Percentiles rank a stretch among this genome's conserved stretches.
Evolutionary conservation across 2,797 vertebrate species (phyloP).

Genomic region (Eutrigla gurnardus): DNA sequence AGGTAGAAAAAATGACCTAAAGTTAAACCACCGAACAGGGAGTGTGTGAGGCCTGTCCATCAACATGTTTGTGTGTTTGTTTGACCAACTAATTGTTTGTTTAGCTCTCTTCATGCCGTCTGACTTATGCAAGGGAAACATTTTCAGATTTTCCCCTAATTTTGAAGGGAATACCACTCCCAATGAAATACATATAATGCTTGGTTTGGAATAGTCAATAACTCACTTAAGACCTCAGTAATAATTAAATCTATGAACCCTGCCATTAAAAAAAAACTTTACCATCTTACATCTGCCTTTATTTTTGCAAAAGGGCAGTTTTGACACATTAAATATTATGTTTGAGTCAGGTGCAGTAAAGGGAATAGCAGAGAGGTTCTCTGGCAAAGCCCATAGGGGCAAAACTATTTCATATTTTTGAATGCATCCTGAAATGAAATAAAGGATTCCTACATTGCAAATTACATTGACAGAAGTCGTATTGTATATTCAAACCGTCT

Average conservation of each 20-base stretch:
- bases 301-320: not conserved
- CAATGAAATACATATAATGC: slow-evolving; percentile 9
- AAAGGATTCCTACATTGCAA: not conserved
- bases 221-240: not conserved
- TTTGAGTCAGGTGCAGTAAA: not conserved
- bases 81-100: slow-evolving; percentile 64
- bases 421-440: not conserved
- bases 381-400: not conserved
- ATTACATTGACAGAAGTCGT: not conserved
- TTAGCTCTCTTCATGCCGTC: slow-evolving; percentile 50
- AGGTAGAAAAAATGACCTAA: slow-evolving; percentile 66
- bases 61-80: slow-evolving; percentile 66
- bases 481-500: not conserved
- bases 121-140: slow-evolving; percentile 40
- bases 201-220: slow-evolving; percentile 7
- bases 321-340: not conserved
- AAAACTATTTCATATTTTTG: not conserved
- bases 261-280: not conserved
- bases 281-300: not conserved
- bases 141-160: slow-evolving; percentile 31
- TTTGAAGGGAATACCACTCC: slow-evolving; percentile 5
- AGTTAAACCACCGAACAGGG: slow-evolving; percentile 52
- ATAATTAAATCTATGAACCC: not conserved
- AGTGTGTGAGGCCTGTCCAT: slow-evolving; percentile 61
- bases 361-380: not conserved